Evolutionary conservation across 2,113 vertebrate species (phyloP).

Genomic region (Silurus asotus): DNA sequence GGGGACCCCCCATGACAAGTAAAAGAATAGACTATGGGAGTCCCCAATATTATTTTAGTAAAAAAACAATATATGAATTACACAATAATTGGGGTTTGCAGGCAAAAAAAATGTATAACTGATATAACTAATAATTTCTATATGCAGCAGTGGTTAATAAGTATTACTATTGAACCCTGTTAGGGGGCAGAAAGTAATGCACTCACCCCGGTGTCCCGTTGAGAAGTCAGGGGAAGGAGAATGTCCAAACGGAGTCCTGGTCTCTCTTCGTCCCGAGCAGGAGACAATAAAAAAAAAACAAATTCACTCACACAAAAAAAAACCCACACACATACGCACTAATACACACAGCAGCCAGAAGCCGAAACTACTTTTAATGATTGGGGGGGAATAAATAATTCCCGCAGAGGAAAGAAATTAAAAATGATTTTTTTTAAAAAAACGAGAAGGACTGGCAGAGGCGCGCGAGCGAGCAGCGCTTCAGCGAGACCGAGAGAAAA

Average conservation of each 20-base stretch:
- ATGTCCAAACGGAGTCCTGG: conserved; percentile 33
- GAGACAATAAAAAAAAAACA: background rate
- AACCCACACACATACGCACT: background rate
- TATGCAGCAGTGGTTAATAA: conserved; percentile 3
- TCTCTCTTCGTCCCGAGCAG: conserved; percentile 29
- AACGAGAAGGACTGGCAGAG: background rate
- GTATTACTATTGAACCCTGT: background rate
- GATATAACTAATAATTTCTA: background rate
- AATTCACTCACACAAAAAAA: too few relatives aligned
- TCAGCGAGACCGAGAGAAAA: background rate
- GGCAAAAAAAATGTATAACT: background rate
- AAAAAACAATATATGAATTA: too few relatives aligned
- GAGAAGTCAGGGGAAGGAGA: conserved; percentile 28
- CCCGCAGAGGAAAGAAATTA: background rate
- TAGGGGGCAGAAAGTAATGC: background rate
- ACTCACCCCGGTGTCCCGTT: conserved; percentile 32
- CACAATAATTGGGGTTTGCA: background rate
- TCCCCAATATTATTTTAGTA: too few relatives aligned
- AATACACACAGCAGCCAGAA: background rate
- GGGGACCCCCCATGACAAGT: too few relatives aligned
- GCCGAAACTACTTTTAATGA: background rate
- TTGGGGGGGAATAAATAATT: background rate
- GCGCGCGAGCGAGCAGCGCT: conserved; percentile 17
- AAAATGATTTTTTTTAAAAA: background rate
- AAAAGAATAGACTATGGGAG: too few relatives aligned